Percentiles rank a stretch among this genome's conserved stretches.
Conservation (phyloP, 2,888 invertebrate species). For the Drosophila mettleri region DNA sequence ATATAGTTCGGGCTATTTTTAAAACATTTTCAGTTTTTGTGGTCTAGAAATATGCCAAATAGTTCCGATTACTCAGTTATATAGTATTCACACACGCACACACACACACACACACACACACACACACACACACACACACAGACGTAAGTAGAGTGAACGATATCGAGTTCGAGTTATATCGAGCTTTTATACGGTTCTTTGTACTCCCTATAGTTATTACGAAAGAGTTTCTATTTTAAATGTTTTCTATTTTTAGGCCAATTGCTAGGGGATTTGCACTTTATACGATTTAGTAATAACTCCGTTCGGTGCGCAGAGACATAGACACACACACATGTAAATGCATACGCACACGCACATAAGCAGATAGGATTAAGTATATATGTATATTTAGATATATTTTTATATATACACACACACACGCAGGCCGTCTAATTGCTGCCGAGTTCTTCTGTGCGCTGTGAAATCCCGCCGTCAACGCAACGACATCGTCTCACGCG, state of each 20-base stretch:
- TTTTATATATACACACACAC: slow-evolving; percentile 27
- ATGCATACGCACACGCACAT: slow-evolving; percentile 7
- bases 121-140: not conserved
- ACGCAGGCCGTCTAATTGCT: slow-evolving; percentile 55
- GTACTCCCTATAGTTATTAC: slow-evolving; percentile 50
- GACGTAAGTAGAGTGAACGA: not conserved
- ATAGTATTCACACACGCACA: slow-evolving; percentile 24
- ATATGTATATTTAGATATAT: slow-evolving; percentile 12
- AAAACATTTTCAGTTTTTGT: slow-evolving; percentile 47
- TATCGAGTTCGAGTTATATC: slow-evolving; percentile 38
- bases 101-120: slow-evolving; percentile 4
- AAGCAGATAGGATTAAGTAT: slow-evolving; percentile 12
- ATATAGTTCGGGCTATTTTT: slow-evolving; percentile 69
- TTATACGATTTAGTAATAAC: slow-evolving; percentile 34
- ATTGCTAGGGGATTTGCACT: slow-evolving; percentile 43
- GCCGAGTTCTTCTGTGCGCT: slow-evolving; percentile 60
- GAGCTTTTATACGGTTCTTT: slow-evolving; percentile 34
- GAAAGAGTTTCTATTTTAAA: slow-evolving; percentile 60
- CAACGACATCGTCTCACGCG: slow-evolving; percentile 79
- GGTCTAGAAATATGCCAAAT: slow-evolving; percentile 39
- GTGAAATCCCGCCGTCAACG: slow-evolving; percentile 71
- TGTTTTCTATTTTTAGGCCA: slow-evolving; percentile 61
- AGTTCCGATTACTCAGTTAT: slow-evolving; percentile 51
- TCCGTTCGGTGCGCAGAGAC: slow-evolving; percentile 46
- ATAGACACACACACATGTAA: not conserved